Evolutionary conservation across 2,113 vertebrate genomes (phyloP).

Genomic region (Tragelaphus strepsiceros): DNA sequence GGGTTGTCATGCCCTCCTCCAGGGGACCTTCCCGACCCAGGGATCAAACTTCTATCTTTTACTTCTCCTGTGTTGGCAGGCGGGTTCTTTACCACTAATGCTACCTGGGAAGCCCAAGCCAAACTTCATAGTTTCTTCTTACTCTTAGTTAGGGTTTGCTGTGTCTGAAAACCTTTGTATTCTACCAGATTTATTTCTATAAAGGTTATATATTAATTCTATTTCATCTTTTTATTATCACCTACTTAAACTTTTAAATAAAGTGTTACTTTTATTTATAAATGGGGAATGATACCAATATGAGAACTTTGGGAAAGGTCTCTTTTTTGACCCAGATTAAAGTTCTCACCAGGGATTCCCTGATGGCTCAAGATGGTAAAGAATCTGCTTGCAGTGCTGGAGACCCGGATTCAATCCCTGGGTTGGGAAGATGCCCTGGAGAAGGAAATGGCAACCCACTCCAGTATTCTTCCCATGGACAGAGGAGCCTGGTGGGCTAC

Average conservation of each 20-base stretch:
- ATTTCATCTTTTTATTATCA: slow-evolving; percentile 16
- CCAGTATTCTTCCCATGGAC: background rate
- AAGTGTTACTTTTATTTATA: slow-evolving; percentile 23
- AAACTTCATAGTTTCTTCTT: background rate
- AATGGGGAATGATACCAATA: background rate
- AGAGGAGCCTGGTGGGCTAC: background rate
- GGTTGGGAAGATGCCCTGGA: background rate
- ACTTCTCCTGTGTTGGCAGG: background rate
- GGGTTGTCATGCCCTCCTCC: background rate
- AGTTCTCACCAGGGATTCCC: background rate
- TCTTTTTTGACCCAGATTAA: background rate
- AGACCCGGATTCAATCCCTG: background rate
- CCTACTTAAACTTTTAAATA: background rate
- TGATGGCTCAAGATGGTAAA: background rate
- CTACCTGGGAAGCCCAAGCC: background rate
- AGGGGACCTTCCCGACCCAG: fast-evolving
- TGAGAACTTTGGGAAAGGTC: background rate
- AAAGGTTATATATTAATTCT: background rate
- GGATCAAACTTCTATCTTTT: background rate
- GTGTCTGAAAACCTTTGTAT: background rate
- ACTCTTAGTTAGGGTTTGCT: background rate
- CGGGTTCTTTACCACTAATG: background rate
- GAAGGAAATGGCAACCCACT: background rate
- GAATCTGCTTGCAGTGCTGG: background rate
- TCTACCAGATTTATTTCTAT: background rate